Evolutionary conservation across 2,797 vertebrate genomes (phyloP), one percentile per base, ranked within the genome.

Genomic region (Prunella strophiata): DNA sequence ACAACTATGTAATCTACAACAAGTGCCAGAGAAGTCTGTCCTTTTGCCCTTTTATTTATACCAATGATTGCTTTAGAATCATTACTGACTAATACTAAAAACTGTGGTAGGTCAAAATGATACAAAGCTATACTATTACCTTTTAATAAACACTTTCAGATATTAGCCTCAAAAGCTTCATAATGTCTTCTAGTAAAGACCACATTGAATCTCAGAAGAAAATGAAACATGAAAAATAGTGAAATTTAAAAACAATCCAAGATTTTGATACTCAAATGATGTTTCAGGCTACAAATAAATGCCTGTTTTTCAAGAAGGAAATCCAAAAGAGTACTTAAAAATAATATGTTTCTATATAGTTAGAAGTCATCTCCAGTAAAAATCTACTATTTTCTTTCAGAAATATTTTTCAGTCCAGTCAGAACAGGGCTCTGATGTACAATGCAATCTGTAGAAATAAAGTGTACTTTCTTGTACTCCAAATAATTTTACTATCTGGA

Each of bases 31-130:
- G 91, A 94, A 89, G 70, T 10, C 75, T 91, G 89, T 95, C 90
- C 72, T 90, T 95, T 94, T 94, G 71, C 88, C 82, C 83, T 91
- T 82, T 95, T 93, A 91, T 81, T 94, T 88, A 89, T 94, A 84
- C 65, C 76, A 36, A 36, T 86, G 74, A 89, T 89, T 66, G 61
- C 63, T 89, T 76, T 58, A 90, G 79, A 96, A 96, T 94, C 73
- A 81, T 79, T 90, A 78, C 76, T 3, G 5, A 18, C 63, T 92
- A 94, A 78, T 52, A 91, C 85, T 91, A 82, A 83, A 94, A 88
- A 66, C 78, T 93, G 78, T 59, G 74, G 82, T 88, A 85, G 84
- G 78, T 95, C 85, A 86, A 87, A 74, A 68, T 73, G 81, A 94
- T 82, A 66, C 61, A 78, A 84, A 38, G n/a, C 43, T 50, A 51